phyloP scores from a whole-genome alignment of 2,888 invertebrate genomes.

The Molanna angustata region DNA sequence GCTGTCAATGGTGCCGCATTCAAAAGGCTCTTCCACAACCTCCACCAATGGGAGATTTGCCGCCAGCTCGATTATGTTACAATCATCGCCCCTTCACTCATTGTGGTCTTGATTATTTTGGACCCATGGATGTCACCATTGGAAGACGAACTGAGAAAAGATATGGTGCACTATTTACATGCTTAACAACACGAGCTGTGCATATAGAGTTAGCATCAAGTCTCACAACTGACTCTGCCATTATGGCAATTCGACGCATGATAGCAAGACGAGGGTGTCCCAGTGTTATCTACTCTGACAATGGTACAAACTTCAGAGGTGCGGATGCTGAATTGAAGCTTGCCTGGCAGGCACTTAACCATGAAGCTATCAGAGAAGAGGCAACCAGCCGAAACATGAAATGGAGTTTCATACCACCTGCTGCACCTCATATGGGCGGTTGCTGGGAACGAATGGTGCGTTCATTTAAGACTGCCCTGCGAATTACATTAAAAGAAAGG shows the following conservation, averaged over 20 bases:
- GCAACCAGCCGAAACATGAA: slow-evolving; percentile 8
- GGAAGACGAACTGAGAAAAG: slow-evolving; percentile 1
- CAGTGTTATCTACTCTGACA: not conserved
- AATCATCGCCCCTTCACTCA: not conserved
- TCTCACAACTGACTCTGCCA: slow-evolving; percentile 2
- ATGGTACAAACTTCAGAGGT: slow-evolving; percentile 7
- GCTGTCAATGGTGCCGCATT: slow-evolving; percentile 27
- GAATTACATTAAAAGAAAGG: slow-evolving; percentile 23
- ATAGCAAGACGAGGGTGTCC: slow-evolving; percentile 6
- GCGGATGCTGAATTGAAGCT: not conserved
- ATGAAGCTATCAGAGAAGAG: not conserved
- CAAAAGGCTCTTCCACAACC: slow-evolving; percentile 14
- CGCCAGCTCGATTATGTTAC: not conserved
- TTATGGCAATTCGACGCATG: slow-evolving; percentile 7
- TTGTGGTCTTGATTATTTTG: slow-evolving; percentile 5
- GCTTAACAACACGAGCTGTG: not conserved
- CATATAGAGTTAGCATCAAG: not conserved
- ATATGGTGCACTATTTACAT: slow-evolving; percentile 2
- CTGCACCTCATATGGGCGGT: slow-evolving; percentile 32
- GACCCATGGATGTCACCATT: not conserved
- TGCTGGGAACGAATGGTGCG: slow-evolving; percentile 34
- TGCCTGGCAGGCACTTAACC: not conserved
- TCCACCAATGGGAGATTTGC: slow-evolving; percentile 3
- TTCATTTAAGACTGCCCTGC: slow-evolving; percentile 29
- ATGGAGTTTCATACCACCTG: slow-evolving; percentile 34